These are phyloP conservation scores for Aptenodytes forsteri DNA, from an alignment of 2,113 vertebrate genomes.

Conservation along the genomic window DNA sequence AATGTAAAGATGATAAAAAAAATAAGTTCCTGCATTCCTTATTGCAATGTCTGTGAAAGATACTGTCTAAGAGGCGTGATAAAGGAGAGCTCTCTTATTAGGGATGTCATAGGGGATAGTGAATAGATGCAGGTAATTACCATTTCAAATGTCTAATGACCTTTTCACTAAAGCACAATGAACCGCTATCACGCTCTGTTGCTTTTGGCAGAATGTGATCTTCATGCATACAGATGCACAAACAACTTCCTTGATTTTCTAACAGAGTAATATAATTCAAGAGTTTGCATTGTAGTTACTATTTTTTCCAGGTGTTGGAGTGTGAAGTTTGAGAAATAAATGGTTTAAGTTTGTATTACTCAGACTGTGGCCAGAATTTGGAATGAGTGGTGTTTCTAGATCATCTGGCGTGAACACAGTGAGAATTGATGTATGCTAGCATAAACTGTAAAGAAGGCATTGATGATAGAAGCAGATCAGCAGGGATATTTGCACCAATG, in stretches of 20 bases:
- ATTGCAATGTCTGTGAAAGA: background rate
- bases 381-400: background rate
- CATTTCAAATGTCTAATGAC: constrained; percentile 8
- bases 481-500: background rate
- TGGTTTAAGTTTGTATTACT: background rate
- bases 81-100: background rate
- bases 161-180: background rate
- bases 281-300: background rate
- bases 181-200: background rate
- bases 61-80: background rate
- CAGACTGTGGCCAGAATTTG: background rate
- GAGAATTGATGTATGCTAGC: background rate
- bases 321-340: background rate
- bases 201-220: background rate
- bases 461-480: background rate
- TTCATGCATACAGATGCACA: background rate
- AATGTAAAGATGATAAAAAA: background rate
- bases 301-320: background rate
- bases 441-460: background rate
- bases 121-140: background rate
- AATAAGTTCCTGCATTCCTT: background rate
- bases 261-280: background rate
- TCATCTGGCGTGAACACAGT: background rate
- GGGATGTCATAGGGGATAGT: background rate
- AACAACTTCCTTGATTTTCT: background rate